Base-by-base conservation (phyloP, 2,113 vertebrate species). In the Turnix velox region DNA sequence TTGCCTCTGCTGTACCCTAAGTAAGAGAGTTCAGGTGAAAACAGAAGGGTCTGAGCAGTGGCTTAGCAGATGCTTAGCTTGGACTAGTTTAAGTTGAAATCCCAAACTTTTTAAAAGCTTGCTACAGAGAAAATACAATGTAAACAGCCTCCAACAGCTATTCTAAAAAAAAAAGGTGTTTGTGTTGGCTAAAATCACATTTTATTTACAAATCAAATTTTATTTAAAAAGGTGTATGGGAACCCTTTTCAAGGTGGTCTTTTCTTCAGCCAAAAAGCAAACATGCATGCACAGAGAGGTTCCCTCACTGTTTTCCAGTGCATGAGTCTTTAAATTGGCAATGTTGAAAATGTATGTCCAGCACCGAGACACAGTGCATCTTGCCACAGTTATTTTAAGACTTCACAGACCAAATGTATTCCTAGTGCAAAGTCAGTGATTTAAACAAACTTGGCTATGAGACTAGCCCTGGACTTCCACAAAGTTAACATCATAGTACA, bases 211-310 rank as follows among this genome's bases (percentile, higher is more conserved):
- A n/a, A n/a, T n/a, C n/a, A 83, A 83, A 45, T 0, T 9, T 3
- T 52, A 62, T 48, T n/a, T 23, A 2, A 40, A 79, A 68, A 43
- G 39, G 19, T 17, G 13, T 57, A 7, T 3, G 7, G 9, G 12
- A 30, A 52, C n/a, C 19, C 27, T 0, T 0, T 31, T 71, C 27
- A 74, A 74, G 24, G 39, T 43, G n/a, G 66, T 62, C 46, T 45
- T 59, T 18, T n/a, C n/a, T 63, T 7, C 83, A 66, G 46, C 18
- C 35, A 43, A 55, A 78, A 77, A 49, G 49, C 25, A 52, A 57
- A 12, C 2, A 3, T 3, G 7, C 11, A 19, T 13, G 3, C 23
- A 4, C 0, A 2, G 2, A 0, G 0, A 4, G 5, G 18, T 16
- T 46, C 22, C 33, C 19, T 57, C 54, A 49, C 18, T 55, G 22